A percentile compares a stretch with the other conserved stretches of the same genome.
These are phyloP conservation scores for Polymixis flavicincta DNA, from an alignment of 2,888 invertebrate species.

Conservation along the genomic window DNA sequence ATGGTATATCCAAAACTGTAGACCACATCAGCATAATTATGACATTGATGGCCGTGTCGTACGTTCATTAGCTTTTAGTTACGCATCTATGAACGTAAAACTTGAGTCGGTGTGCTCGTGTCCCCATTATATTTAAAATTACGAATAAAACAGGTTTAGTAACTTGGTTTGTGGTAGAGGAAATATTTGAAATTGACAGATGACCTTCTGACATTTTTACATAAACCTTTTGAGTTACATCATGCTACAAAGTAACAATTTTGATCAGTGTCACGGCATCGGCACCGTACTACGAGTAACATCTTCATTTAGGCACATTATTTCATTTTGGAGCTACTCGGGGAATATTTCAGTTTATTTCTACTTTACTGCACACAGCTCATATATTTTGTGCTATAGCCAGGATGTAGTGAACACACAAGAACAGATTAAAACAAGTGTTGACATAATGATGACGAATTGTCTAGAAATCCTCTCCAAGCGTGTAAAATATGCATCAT, in stretches of 20 bases:
- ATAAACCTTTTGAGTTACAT: constrained; percentile 43
- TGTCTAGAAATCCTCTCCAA: constrained; percentile 50
- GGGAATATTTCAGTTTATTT: constrained; percentile 23
- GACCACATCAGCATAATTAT: constrained; percentile 27
- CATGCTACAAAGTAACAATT: constrained; percentile 44
- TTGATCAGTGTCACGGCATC: constrained; percentile 4
- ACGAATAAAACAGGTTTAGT: constrained; percentile 52
- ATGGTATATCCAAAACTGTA: constrained; percentile 21
- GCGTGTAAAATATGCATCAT: constrained; percentile 54
- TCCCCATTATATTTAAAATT: constrained; percentile 39
- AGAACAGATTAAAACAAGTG: constrained; percentile 42
- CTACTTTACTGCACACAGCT: constrained; percentile 20
- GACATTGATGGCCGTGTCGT: constrained; percentile 40
- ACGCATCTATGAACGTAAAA: constrained; percentile 50
- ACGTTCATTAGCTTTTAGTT: constrained; percentile 47
- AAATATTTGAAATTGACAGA: constrained; percentile 57
- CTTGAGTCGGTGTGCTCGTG: constrained; percentile 23
- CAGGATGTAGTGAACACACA: constrained; percentile 37
- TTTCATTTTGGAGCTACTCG: constrained; percentile 5
- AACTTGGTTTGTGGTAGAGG: constrained; percentile 39
- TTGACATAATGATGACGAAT: constrained; percentile 61
- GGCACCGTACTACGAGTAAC: constrained; percentile 1
- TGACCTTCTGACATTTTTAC: constrained; percentile 53
- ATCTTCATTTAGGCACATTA: constrained; percentile 18
- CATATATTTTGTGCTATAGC: constrained; percentile 27